phyloP scores from a whole-genome alignment of 2,113 vertebrate species.

The Aplodontia rufa region DNA sequence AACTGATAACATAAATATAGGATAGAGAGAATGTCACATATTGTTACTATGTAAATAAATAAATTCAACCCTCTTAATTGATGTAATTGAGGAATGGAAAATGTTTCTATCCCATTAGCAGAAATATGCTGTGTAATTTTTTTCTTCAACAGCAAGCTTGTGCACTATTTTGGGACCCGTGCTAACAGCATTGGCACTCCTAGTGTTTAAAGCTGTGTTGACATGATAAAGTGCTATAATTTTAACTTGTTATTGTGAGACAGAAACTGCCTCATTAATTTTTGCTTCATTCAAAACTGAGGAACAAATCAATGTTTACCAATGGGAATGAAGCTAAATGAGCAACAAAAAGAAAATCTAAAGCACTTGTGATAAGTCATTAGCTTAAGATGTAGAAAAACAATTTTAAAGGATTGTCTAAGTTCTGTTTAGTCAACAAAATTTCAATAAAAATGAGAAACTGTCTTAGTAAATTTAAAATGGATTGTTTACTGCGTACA shows the following conservation, averaged over 20 bases:
- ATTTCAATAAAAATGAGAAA: conserved; percentile 59
- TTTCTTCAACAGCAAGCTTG: conserved; percentile 58
- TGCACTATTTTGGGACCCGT: conserved; percentile 51
- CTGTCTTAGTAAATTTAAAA: conserved; percentile 46
- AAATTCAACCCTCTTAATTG: conserved; percentile 29
- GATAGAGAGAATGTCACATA: background rate
- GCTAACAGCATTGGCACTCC: conserved; percentile 61
- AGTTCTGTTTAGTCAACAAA: conserved; percentile 64
- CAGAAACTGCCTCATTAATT: conserved; percentile 62
- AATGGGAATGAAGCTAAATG: conserved; percentile 62
- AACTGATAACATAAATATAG: conserved; percentile 11
- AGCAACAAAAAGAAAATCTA: conserved; percentile 41
- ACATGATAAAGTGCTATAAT: conserved; percentile 78
- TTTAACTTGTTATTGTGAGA: conserved; percentile 76
- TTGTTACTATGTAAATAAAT: conserved; percentile 28
- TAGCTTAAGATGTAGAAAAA: conserved; percentile 52
- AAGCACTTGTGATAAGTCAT: conserved; percentile 56
- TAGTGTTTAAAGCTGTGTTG: conserved; percentile 72
- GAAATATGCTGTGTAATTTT: conserved; percentile 17
- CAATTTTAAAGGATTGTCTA: conserved; percentile 24
- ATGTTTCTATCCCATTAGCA: conserved; percentile 10
- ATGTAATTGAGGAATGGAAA: background rate
- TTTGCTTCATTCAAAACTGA: conserved; percentile 74
- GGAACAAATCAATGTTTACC: conserved; percentile 73
- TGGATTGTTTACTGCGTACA: conserved; percentile 34